Evolutionary conservation across 2,888 invertebrate genomes (phyloP).

Genomic region (Stratiomys singularior): DNA sequence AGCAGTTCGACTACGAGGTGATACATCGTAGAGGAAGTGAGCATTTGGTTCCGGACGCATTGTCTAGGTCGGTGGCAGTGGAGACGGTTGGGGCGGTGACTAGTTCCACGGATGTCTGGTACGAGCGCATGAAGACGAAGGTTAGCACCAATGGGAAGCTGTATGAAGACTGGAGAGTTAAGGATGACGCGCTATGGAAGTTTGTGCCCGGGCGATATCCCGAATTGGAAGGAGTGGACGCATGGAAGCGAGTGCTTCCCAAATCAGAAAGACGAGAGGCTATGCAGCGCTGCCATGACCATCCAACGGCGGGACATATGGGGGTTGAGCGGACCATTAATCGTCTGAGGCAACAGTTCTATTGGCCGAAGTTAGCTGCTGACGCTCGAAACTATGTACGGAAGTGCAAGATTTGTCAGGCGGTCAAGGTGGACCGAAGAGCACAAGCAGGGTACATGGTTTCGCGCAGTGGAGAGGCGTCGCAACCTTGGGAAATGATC

Average conservation of each 20-base stretch:
- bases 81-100: neutral
- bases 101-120: neutral
- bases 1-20: constrained; percentile 52
- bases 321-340: constrained; percentile 2
- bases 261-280: too few species aligned
- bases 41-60: constrained; percentile 54
- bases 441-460: too few species aligned
- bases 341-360: too few species aligned
- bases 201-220: neutral
- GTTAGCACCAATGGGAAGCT: neutral
- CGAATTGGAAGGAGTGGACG: neutral
- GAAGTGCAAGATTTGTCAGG: too few species aligned
- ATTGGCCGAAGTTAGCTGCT: neutral
- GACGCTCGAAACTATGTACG: too few species aligned
- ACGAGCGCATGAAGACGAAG: neutral
- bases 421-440: too few species aligned
- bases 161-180: neutral
- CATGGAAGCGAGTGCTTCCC: neutral
- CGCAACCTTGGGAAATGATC: too few species aligned
- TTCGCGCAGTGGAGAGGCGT: too few species aligned
- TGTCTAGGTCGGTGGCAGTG: constrained; percentile 46
- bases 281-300: constrained; percentile 15
- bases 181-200: neutral
- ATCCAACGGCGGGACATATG: constrained; percentile 10
- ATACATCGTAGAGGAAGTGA: constrained; percentile 53